Conservation (phyloP, 2,797 vertebrate species). For the Furcifer pardalis region DNA sequence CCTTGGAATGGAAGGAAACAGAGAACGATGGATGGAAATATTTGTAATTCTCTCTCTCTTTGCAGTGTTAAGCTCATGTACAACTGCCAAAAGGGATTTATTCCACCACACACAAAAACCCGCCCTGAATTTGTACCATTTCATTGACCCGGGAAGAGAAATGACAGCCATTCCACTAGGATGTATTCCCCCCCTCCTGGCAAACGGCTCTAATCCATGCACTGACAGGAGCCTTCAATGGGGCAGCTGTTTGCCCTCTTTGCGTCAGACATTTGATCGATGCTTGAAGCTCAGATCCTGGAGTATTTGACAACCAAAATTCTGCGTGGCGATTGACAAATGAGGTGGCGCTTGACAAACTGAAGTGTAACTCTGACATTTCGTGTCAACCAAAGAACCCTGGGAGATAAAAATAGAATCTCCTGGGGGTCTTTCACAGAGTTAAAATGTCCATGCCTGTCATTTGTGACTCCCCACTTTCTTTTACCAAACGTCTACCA, state of each 20-base stretch:
- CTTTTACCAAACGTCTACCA: slow-evolving; percentile 21
- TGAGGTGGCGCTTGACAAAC: slow-evolving; percentile 70
- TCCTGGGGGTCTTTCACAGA: slow-evolving; percentile 21
- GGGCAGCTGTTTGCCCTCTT: slow-evolving; percentile 66
- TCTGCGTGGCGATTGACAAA: slow-evolving; percentile 75
- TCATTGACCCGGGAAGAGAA: slow-evolving; percentile 41
- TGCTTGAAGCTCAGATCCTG: slow-evolving; percentile 37
- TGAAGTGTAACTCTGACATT: slow-evolving; percentile 64
- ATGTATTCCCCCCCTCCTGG: slow-evolving; percentile 44
- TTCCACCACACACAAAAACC: slow-evolving; percentile 39
- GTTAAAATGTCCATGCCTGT: slow-evolving; percentile 53
- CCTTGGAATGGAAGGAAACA: not conserved
- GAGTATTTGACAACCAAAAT: slow-evolving; percentile 61
- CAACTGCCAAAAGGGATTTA: slow-evolving; percentile 56
- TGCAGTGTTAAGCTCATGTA: slow-evolving; percentile 39
- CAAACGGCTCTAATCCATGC: slow-evolving; percentile 53
- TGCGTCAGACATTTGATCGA: slow-evolving; percentile 49
- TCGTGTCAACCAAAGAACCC: slow-evolving; percentile 53
- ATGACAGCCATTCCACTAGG: slow-evolving; percentile 59
- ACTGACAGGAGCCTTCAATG: slow-evolving; percentile 68
- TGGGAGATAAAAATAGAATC: slow-evolving; percentile 58
- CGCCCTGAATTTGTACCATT: slow-evolving; percentile 41
- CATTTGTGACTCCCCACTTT: not conserved
- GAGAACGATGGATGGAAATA: slow-evolving; percentile 21
- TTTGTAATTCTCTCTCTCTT: slow-evolving; percentile 18